A percentile compares a stretch with the other conserved stretches of the same genome.
Conservation (phyloP, 2,113 vertebrate species). For the Plecturocebus donacophilus region DNA sequence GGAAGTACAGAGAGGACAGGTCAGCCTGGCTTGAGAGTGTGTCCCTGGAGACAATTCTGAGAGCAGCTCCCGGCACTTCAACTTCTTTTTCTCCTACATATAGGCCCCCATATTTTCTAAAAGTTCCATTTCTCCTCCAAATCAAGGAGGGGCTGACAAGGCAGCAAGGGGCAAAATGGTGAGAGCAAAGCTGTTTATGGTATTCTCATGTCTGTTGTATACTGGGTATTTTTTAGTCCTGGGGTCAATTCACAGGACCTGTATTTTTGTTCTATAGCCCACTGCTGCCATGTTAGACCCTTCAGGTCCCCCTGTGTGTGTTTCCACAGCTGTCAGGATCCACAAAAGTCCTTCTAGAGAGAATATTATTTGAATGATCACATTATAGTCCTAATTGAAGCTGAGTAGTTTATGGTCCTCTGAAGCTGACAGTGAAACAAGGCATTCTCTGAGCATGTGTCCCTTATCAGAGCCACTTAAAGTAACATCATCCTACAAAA, state of each 20-base stretch:
- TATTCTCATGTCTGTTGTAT: not conserved
- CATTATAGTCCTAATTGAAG: constrained; percentile 39
- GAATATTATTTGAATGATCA: constrained; percentile 38
- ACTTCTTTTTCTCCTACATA: not conserved
- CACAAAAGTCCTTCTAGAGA: constrained; percentile 9
- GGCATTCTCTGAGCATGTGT: not conserved
- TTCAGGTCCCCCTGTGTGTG: not conserved
- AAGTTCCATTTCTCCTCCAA: not conserved
- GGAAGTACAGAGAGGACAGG: not conserved
- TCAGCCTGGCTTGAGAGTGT: too few relatives aligned
- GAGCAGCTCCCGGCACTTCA: not conserved
- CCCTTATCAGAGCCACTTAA: constrained; percentile 73
- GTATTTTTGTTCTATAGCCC: not conserved
- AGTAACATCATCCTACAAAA: constrained; percentile 63
- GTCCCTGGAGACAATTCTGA: not conserved
- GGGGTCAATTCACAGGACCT: not conserved
- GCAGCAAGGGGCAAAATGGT: not conserved
- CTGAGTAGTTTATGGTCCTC: not conserved
- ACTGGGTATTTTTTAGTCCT: not conserved
- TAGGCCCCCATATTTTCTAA: not conserved
- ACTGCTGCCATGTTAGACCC: not conserved
- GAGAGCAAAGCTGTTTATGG: not conserved
- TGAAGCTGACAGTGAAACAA: constrained; percentile 44
- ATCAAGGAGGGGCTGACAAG: not conserved
- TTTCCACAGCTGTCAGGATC: not conserved